Conservation (phyloP, 2,888 invertebrate genomes). For the Andricus quercusramuli region DNA sequence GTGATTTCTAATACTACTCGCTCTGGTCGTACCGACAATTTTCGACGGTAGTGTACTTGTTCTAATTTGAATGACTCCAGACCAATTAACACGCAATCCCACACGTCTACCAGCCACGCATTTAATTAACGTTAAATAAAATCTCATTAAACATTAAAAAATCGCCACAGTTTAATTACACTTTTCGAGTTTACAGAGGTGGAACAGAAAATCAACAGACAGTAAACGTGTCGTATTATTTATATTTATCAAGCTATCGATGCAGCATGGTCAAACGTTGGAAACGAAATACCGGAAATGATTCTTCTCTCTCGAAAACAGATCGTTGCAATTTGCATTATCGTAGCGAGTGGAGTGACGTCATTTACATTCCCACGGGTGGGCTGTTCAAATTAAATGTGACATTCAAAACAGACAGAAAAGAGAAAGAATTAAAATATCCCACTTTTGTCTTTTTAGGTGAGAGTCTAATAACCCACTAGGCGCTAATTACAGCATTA, state of each 20-base stretch:
- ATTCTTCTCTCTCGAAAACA: constrained; percentile 28
- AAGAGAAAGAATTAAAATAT: constrained; percentile 17
- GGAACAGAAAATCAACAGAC: constrained; percentile 30
- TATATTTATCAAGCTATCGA: constrained; percentile 37
- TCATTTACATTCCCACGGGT: constrained; percentile 38
- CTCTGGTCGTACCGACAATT: too few species aligned
- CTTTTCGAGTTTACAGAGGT: not conserved
- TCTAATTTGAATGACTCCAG: not conserved
- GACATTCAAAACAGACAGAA: constrained; percentile 28
- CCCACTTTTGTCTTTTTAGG: not conserved
- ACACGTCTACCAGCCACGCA: not conserved
- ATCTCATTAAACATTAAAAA: constrained; percentile 13
- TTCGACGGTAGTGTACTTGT: too few species aligned
- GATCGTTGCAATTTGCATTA: constrained; percentile 35
- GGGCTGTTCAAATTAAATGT: constrained; percentile 12
- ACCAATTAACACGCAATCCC: not conserved
- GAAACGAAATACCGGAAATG: constrained; percentile 35
- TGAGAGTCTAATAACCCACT: not conserved
- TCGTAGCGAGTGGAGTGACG: constrained; percentile 6
- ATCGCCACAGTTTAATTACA: constrained; percentile 8
- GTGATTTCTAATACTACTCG: too few species aligned
- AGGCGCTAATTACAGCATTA: not conserved
- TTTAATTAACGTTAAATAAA: constrained; percentile 4
- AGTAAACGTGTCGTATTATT: constrained; percentile 30
- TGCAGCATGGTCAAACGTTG: constrained; percentile 28